phyloP scores from a whole-genome alignment of 2,797 vertebrate species.

The Eulemur mongoz region DNA sequence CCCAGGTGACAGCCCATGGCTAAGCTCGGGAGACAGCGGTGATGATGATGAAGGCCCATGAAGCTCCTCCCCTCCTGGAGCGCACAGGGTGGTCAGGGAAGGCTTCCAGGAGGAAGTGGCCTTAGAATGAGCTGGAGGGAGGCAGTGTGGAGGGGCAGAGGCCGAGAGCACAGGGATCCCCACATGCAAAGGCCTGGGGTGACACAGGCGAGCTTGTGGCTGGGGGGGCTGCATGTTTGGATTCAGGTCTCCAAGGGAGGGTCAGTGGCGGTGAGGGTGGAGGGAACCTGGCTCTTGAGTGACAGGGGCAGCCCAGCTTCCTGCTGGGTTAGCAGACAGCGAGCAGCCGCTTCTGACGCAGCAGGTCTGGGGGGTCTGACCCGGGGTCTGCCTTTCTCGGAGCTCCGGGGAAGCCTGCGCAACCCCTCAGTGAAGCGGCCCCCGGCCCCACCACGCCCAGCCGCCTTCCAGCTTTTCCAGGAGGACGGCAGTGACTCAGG shows the following conservation, averaged over 20 bases:
- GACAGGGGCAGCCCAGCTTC: background rate
- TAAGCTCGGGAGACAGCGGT: background rate
- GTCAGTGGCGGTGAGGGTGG: background rate
- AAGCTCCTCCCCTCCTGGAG: background rate
- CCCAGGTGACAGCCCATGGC: background rate
- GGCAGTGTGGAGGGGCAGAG: background rate
- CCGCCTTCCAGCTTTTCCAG: background rate
- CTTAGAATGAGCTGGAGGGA: background rate
- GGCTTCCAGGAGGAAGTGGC: background rate
- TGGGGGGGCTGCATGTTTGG: background rate
- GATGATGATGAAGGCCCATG: too few species aligned
- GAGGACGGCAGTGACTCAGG: background rate
- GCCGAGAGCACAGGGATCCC: too few species aligned
- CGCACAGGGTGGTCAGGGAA: background rate
- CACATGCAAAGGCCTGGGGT: background rate
- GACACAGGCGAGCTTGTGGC: background rate
- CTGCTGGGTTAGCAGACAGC: background rate
- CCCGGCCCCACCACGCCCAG: accelerated
- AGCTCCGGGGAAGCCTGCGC: background rate
- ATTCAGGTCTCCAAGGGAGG: background rate
- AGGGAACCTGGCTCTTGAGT: background rate
- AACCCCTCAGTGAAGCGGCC: background rate
- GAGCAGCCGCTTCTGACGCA: background rate
- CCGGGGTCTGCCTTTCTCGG: background rate
- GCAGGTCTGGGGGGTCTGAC: background rate